phyloP scores from a whole-genome alignment of 2,888 invertebrate species.

The Epinotia brunnichana region DNA sequence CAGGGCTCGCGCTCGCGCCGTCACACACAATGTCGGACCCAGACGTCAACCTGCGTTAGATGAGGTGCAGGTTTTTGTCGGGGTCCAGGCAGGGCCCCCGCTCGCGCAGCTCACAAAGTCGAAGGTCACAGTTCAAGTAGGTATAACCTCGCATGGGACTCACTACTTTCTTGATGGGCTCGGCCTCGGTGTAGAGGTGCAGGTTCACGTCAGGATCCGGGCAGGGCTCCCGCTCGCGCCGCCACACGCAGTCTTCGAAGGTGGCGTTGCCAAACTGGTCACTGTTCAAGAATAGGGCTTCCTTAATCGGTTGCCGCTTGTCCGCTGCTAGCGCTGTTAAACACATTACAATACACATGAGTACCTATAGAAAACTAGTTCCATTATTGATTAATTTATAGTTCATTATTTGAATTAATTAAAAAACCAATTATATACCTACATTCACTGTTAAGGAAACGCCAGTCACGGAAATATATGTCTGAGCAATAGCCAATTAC shows the following conservation, averaged over 20 bases:
- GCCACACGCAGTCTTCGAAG: constrained; percentile 88
- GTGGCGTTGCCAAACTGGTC: constrained; percentile 83
- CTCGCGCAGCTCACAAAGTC: neutral
- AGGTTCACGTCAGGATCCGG: constrained; percentile 88
- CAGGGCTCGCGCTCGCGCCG: constrained; percentile 87
- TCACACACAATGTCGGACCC: too few species aligned
- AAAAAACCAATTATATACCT: too few species aligned
- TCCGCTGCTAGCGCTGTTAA: constrained; percentile 46
- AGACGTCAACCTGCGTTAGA: too few species aligned
- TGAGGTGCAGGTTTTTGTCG: neutral
- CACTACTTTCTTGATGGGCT: constrained; percentile 77
- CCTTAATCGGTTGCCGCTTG: constrained; percentile 82
- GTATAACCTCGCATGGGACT: constrained; percentile 49
- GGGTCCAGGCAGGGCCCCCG: neutral
- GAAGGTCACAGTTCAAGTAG: neutral
- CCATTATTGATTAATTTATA: too few species aligned
- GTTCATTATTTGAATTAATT: too few species aligned
- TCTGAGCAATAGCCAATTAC: too few species aligned
- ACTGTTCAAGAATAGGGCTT: constrained; percentile 86
- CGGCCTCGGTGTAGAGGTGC: constrained; percentile 85
- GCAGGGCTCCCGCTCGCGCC: constrained; percentile 87
- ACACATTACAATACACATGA: constrained; percentile 19
- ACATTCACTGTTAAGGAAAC: too few species aligned
- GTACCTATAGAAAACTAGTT: neutral
- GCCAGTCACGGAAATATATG: too few species aligned